Evolutionary conservation across 2,888 invertebrate genomes (phyloP).

Genomic region (Myathropa florea): DNA sequence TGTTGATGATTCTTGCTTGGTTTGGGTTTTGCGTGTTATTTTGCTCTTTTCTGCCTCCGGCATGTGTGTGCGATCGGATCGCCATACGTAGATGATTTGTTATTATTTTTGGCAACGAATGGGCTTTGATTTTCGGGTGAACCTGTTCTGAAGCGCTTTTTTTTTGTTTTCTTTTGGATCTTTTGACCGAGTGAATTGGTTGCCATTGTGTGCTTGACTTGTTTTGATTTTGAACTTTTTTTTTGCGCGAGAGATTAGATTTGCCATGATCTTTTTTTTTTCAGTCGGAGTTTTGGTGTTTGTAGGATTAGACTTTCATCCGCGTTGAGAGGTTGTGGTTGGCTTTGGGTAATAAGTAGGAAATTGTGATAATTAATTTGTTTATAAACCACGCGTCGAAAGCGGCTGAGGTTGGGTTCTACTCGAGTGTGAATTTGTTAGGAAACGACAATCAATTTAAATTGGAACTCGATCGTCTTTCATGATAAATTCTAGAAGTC

Average conservation of each 20-base stretch:
- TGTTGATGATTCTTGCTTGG: not conserved
- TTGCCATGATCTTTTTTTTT: too few relatives aligned
- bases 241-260: not conserved
- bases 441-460: not conserved
- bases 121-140: not conserved
- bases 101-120: not conserved
- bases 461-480: not conserved
- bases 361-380: constrained; percentile 35
- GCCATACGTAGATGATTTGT: not conserved
- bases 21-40: not conserved
- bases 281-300: not conserved
- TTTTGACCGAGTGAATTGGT: not conserved
- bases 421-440: not conserved
- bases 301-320: not conserved
- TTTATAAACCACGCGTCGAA: not conserved
- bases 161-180: not conserved
- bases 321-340: not conserved
- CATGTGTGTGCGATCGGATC: not conserved
- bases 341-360: constrained; percentile 9
- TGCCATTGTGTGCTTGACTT: not conserved
- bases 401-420: not conserved
- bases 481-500: not conserved
- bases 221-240: not conserved
- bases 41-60: not conserved
- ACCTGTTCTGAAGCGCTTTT: not conserved